Percentiles rank a stretch among this genome's conserved stretches.
Evolutionary conservation across 2,797 vertebrate species (phyloP).

Genomic region (Emys orbicularis): DNA sequence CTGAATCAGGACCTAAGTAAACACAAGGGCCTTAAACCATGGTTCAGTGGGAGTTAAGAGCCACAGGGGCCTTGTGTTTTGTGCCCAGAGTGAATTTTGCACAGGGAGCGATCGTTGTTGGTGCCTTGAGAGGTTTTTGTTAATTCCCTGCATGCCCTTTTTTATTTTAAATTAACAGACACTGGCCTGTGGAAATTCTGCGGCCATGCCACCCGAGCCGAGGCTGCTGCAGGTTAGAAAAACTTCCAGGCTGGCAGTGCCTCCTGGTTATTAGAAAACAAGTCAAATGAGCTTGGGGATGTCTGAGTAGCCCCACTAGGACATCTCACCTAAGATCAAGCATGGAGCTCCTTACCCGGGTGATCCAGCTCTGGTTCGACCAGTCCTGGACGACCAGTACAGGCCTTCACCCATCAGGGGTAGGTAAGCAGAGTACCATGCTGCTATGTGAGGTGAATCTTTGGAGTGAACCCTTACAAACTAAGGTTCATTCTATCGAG

Average conservation of each 20-base stretch:
- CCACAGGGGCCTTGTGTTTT: neutral
- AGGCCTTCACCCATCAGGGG: neutral
- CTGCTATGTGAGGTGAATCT: neutral
- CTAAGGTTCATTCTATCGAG: neutral
- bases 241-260: neutral
- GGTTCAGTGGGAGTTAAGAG: neutral
- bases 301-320: neutral
- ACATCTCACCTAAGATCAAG: neutral
- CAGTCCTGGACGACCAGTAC: neutral
- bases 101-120: neutral
- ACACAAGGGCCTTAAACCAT: neutral
- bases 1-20: neutral
- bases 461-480: neutral
- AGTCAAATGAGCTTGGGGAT: neutral
- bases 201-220: neutral
- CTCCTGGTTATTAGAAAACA: neutral
- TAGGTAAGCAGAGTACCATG: neutral
- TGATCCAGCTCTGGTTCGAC: neutral
- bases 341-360: neutral
- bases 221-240: neutral
- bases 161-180: neutral
- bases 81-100: neutral
- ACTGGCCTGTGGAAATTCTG: constrained; percentile 1
- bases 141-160: neutral
- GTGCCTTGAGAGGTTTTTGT: neutral